Base-by-base conservation (phyloP, 2,113 vertebrate genomes). In the Dermatemys mawii region DNA sequence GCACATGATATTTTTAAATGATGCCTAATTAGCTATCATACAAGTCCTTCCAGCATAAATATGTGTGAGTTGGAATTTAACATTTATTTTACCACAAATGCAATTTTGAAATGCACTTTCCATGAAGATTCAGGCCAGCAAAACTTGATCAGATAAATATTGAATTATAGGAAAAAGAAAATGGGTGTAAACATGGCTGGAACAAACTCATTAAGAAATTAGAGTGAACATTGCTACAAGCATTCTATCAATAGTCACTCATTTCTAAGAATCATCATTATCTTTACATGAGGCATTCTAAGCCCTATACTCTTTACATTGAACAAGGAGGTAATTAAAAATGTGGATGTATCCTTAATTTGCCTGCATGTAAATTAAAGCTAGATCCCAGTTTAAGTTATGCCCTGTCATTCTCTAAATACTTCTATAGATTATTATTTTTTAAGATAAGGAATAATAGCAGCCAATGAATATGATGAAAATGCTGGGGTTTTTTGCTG, bases 291-390 rank as follows among this genome's bases (percentile, higher is more conserved):
- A 86, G 87, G 83, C 88, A 35, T 93, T 94, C 63, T 55, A 32
- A 95, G 67, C 41, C n/a, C 41, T 35, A 57, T 29, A 87, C 63
- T 87, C 92, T 76, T 89, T 86, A 79, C 46, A 1, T 8, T 92
- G 90, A 96, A 93, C 88, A 73, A 5, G 13, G 87, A 94, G 95
- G 86, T 88, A 92, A 94, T 81, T 93, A 95, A 3, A 6, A 54
- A 81, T 93, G 76, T 79, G 48, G 75, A 96, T 94, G 54, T 14
- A 75, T 50, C 91, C 78, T 91, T 92, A 92, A 95, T 88, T 92
- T 86, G 92, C 86, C 83, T 95, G 76, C 3, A 5, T 51, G 90
- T 95, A 92, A 96, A 95, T 94, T 91, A 94, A 91, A 95, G 75
- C 90, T 94, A 81, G 55, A 90, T 94, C 93, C 89, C 86, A 84